Evolutionary conservation across 2,797 vertebrate species (phyloP), one percentile per base, ranked within the genome.

Genomic region (Danio choprae): DNA sequence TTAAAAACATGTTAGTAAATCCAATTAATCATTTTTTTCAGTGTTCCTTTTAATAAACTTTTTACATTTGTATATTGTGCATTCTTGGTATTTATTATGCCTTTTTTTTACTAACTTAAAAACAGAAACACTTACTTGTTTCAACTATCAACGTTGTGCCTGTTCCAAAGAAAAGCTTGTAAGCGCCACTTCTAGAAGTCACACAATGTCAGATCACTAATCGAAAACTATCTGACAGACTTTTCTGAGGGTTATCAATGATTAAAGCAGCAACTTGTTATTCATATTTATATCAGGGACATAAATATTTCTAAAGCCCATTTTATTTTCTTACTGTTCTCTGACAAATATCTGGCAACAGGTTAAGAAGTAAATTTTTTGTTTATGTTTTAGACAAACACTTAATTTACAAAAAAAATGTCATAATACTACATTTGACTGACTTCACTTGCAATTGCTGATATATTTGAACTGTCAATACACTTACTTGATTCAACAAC

Each of bases 401-500:
- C 3, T 29, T 29, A 29, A 3, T 29, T 1, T 1, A 29, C 29
- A 29, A 29, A 1, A n/a, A n/a, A n/a, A n/a, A n/a, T n/a, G n/a
- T 4, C 44, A 5, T 69, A 12, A 9, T 8, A 51, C 22, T 38
- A 51, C 3, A 22, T 38, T 36, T n/a, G 9, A 51, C 38, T n/a
- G 10, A 51, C 9, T 12, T 38, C 6, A 36, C 10, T 48, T 29
- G 38, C 0, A 18, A 38, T 20, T 22, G 7, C 7, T 44, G 53
- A 5, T 29, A 20, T 10, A 8, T 20, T 10, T 55, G 51, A 48
- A 9, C 16, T 41, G 51, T 12, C 16, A 12, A 36, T 40, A 36
- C 50, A 80, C 87, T 87, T 88, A 89, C 87, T 82, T 77, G 68
- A 68, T 50, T 89, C n/a, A 29, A 89, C 69, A n/a, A 5, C 74